Evolutionary conservation across 2,113 vertebrate genomes (phyloP), one percentile per base, ranked within the genome.

Genomic region (Antechinus flavipes): DNA sequence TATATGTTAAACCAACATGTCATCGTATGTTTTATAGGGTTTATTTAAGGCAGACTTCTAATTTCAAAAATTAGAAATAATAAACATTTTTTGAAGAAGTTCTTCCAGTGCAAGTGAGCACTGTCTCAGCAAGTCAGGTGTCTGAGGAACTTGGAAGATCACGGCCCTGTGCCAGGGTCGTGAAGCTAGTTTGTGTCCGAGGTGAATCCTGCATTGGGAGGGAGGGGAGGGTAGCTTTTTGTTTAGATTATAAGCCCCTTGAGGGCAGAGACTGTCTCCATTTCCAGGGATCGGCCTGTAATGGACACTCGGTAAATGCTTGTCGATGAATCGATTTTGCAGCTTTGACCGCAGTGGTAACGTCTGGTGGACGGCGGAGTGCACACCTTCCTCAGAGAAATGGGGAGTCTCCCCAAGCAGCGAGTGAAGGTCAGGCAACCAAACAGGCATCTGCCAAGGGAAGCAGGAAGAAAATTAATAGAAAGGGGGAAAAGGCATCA

Each of bases 391-490:
- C 35, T 42, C n/a, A 22, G n/a, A 84, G n/a, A 23, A n/a, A 42
- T 84, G 68, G 68, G n/a, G 2, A 84, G 68, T 84, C n/a, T 42
- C 68, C 19, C 68, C 19, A 5, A 42, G 35, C n/a, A 42, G 68
- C 42, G 97, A 94, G 96, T 23, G 94, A 76, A 97, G 98, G 97
- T 97, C 97, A 93, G 91, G 25, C 97, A 98, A 97, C 98, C 97
- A 91, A 97, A 97, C 96, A 96, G 95, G 94, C 94, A 97, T 97
- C 96, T 97, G 96, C 96, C 90, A 49, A 97, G 97, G 97, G 97
- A 97, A 97, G 96, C 96, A 95, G 95, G 93, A 96, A 95, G 97
- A 95, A 97, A 98, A 98, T 98, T 97, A 97, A 97, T 97, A 93
- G 96, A 98, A 97, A 92, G 95, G 97, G 97, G 95, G 76, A 55